Conservation (phyloP, 2,113 vertebrate species). For the Cyanistes caeruleus region DNA sequence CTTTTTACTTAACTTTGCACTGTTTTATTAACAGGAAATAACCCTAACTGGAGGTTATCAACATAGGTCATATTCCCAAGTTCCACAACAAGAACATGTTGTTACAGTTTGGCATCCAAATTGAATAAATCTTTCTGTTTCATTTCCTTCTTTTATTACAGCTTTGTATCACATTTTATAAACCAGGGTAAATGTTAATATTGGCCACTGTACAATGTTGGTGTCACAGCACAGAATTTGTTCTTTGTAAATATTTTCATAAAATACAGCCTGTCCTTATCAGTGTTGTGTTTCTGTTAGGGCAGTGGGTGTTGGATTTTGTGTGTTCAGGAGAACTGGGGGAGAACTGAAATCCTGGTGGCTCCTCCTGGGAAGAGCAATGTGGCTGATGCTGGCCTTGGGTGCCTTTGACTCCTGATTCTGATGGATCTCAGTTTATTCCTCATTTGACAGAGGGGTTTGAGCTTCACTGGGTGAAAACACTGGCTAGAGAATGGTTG, state of each 20-base stretch:
- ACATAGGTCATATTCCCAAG: slow-evolving; percentile 43
- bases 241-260: slow-evolving; percentile 45
- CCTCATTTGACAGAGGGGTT: background rate
- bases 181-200: slow-evolving; percentile 28
- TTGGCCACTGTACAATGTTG: slow-evolving; percentile 26
- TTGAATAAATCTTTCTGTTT: slow-evolving; percentile 42
- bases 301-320: background rate
- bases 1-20: slow-evolving; percentile 4
- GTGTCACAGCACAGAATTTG: slow-evolving; percentile 7
- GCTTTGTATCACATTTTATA: background rate
- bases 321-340: background rate
- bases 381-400: background rate
- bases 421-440: background rate
- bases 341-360: background rate
- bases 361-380: background rate
- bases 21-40: slow-evolving; percentile 42
- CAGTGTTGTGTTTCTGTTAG: background rate
- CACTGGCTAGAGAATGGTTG: background rate
- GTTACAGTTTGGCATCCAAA: slow-evolving; percentile 36
- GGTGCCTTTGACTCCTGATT: background rate
- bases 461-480: background rate
- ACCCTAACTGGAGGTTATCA: slow-evolving; percentile 29
- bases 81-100: slow-evolving; percentile 56
- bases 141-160: slow-evolving; percentile 34
- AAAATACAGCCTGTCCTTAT: slow-evolving; percentile 23